Conservation (phyloP, 2,113 vertebrate species). For the Scophthalmus maximus region DNA sequence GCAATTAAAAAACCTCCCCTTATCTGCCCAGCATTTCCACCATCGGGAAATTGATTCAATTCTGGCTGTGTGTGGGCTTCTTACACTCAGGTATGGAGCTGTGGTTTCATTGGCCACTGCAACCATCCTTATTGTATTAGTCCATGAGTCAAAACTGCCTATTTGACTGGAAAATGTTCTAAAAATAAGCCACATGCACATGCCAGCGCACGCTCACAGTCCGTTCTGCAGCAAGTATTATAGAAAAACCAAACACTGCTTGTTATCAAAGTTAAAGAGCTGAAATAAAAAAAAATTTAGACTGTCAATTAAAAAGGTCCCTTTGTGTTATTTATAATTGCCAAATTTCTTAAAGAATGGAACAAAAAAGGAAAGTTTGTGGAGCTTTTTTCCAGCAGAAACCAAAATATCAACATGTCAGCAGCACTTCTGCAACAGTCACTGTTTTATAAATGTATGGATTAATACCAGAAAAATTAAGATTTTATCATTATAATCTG, state of each 20-base stretch:
- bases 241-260: background rate
- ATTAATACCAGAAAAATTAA: no score
- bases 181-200: background rate
- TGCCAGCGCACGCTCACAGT: background rate
- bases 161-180: constrained; percentile 2
- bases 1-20: constrained; percentile 30
- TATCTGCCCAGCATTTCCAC: constrained; percentile 50
- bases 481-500: no score
- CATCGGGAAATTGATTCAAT: constrained; percentile 17
- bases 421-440: no score
- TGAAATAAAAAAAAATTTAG: background rate
- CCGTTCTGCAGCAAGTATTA: background rate
- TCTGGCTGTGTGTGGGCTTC: constrained; percentile 54
- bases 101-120: constrained; percentile 29
- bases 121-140: background rate
- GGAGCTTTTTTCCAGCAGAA: background rate
- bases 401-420: no score
- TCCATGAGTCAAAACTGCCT: background rate
- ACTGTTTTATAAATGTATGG: no score
- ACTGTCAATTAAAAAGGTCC: background rate
- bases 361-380: no score
- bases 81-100: constrained; percentile 38
- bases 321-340: background rate
- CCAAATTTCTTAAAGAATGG: no score
- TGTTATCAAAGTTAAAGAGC: background rate